Evolutionary conservation across 2,888 invertebrate species (phyloP).

Genomic region (Drosophila tripunctata): DNA sequence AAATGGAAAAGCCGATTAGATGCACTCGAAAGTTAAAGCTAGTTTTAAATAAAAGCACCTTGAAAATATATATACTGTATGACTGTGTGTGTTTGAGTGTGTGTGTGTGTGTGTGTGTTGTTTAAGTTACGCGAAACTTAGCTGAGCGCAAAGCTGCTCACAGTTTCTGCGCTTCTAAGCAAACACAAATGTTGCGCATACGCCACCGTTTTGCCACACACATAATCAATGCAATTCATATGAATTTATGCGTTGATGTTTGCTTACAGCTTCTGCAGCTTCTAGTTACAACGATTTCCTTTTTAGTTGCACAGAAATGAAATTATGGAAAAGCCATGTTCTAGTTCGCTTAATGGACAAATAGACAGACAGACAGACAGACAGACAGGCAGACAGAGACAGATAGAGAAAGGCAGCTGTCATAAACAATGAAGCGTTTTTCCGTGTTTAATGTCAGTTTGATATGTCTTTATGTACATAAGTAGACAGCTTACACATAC

Average conservation of each 20-base stretch:
- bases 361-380: background rate
- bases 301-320: conserved; percentile 33
- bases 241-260: conserved; percentile 1
- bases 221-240: conserved; percentile 25
- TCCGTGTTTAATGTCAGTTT: conserved; percentile 51
- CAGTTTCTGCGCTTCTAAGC: conserved; percentile 44
- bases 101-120: conserved; percentile 3
- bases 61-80: conserved; percentile 22
- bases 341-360: conserved; percentile 7
- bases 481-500: background rate
- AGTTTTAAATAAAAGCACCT: conserved; percentile 34
- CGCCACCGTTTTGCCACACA: conserved; percentile 17
- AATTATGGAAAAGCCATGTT: conserved; percentile 59
- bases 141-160: conserved; percentile 39
- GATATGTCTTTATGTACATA: conserved; percentile 20
- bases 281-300: conserved; percentile 46
- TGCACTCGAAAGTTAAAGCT: conserved; percentile 15
- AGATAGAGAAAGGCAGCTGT: conserved; percentile 35
- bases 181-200: conserved; percentile 23
- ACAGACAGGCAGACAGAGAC: conserved; percentile 14
- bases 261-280: conserved; percentile 21
- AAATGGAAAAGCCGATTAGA: conserved; percentile 37
- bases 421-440: conserved; percentile 58
- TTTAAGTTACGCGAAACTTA: conserved; percentile 20
- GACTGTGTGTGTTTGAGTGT: background rate